Evolutionary conservation across 2,888 invertebrate species (phyloP).

Genomic region (Clunio marinus): DNA sequence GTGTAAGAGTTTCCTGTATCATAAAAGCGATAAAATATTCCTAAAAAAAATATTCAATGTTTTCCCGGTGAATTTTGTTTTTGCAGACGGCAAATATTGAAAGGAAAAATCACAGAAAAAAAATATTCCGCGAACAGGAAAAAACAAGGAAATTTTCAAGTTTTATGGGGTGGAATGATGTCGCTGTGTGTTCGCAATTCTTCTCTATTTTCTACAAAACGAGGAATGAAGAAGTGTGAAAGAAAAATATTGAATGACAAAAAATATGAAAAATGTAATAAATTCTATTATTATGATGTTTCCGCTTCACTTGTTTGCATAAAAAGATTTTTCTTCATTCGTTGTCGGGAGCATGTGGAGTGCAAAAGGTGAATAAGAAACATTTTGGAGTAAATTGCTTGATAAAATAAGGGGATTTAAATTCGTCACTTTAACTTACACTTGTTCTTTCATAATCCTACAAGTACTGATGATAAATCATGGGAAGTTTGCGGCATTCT

Average conservation of each 20-base stretch:
- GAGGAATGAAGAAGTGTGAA: conserved; percentile 3
- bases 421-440: conserved; percentile 31
- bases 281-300: conserved; percentile 38
- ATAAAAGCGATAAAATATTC: conserved; percentile 24
- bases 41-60: conserved; percentile 31
- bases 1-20: conserved; percentile 32
- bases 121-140: conserved; percentile 31
- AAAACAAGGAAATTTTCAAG: conserved; percentile 34
- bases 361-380: conserved; percentile 22
- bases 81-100: neutral
- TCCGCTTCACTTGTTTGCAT: conserved; percentile 27
- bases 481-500: neutral
- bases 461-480: conserved; percentile 21
- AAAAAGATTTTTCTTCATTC: conserved; percentile 14
- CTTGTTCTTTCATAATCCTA: conserved; percentile 36
- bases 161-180: conserved; percentile 33
- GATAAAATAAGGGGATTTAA: conserved; percentile 31
- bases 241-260: conserved; percentile 33
- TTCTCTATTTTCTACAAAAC: too few relatives aligned
- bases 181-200: neutral
- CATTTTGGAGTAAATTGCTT: conserved; percentile 19
- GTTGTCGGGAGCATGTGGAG: conserved; percentile 23
- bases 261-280: conserved; percentile 38
- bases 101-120: conserved; percentile 26
- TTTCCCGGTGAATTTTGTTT: neutral